Evolutionary conservation across 2,113 vertebrate genomes (phyloP).

Genomic region (Ammodytes marinus): DNA sequence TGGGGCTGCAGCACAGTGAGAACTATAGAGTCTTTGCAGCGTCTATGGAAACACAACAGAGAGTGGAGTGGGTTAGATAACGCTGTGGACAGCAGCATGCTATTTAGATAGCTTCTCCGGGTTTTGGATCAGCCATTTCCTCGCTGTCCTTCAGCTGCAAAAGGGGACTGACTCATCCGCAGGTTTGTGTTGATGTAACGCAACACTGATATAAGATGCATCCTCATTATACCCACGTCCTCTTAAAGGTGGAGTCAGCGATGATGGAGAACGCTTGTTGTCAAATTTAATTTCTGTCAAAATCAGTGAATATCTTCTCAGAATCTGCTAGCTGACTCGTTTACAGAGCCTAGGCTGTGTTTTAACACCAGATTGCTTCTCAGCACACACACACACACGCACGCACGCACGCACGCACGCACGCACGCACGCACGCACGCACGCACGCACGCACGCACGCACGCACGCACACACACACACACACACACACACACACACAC

Average conservation of each 20-base stretch:
- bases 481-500: too few relatives aligned
- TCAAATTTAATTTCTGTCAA: too few relatives aligned
- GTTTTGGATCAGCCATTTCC: constrained; percentile 63
- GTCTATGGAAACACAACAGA: constrained; percentile 87
- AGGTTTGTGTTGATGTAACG: constrained; percentile 61
- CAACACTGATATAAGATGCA: constrained; percentile 39
- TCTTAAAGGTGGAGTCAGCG: background rate
- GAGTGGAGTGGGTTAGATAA: constrained; percentile 76
- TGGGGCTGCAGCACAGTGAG: constrained; percentile 96
- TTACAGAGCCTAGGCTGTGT: too few relatives aligned
- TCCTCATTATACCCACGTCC: constrained; percentile 33
- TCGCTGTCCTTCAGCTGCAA: constrained; percentile 61
- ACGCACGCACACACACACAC: too few relatives aligned
- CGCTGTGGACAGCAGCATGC: constrained; percentile 32
- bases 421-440: too few relatives aligned
- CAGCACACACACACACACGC: too few relatives aligned
- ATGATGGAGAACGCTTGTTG: too few relatives aligned
- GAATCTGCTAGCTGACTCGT: too few relatives aligned
- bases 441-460: too few relatives aligned
- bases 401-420: too few relatives aligned
- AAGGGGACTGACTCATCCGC: constrained; percentile 67
- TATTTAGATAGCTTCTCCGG: constrained; percentile 60
- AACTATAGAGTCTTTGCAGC: constrained; percentile 93
- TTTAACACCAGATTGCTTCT: too few relatives aligned
- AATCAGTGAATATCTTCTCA: too few relatives aligned